phyloP scores from a whole-genome alignment of 2,797 vertebrate genomes.

The Neopelma chrysocephalum region DNA sequence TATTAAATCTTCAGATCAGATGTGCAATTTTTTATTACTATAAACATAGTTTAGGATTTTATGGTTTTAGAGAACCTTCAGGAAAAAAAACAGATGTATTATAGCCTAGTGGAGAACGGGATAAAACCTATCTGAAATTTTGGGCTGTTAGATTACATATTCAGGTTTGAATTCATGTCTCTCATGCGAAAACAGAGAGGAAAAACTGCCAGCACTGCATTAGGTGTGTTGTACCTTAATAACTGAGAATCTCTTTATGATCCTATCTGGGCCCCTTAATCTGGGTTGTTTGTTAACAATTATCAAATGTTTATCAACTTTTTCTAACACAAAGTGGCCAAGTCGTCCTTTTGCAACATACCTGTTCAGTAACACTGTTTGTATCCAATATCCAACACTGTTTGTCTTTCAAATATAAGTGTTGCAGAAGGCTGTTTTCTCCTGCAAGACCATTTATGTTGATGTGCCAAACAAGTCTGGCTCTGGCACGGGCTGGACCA shows the following conservation, averaged over 20 bases:
- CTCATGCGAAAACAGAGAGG: background rate
- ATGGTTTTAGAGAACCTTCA: background rate
- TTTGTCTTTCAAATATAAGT: background rate
- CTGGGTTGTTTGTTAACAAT: background rate
- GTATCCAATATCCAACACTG: background rate
- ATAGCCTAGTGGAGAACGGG: background rate
- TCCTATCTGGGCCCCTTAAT: background rate
- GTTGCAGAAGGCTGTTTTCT: background rate
- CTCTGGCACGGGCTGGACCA: background rate
- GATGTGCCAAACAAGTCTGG: background rate
- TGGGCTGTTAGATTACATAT: background rate
- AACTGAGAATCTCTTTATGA: background rate
- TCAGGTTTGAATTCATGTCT: background rate
- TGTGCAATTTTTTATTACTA: background rate
- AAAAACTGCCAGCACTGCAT: background rate
- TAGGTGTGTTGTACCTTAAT: background rate
- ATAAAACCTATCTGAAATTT: background rate
- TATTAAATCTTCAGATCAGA: conserved; percentile 34
- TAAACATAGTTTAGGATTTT: background rate
- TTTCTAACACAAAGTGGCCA: background rate
- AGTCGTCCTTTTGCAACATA: background rate
- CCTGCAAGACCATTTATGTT: background rate
- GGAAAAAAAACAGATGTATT: background rate
- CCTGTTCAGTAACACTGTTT: background rate
- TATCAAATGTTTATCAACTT: background rate